Base-by-base conservation (phyloP, 2,113 vertebrate genomes). In the Thryonomys swinderianus region DNA sequence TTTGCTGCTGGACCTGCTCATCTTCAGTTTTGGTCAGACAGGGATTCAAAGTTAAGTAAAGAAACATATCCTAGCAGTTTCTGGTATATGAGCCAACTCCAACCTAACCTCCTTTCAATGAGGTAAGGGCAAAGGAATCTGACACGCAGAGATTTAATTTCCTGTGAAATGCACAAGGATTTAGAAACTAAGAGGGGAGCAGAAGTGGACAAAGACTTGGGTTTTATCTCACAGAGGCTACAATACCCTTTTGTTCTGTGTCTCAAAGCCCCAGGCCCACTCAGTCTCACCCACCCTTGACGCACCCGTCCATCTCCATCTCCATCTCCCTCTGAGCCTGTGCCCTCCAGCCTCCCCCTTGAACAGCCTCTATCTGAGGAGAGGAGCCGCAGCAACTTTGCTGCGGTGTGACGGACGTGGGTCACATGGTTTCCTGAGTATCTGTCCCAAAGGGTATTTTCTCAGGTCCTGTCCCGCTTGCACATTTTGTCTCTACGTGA, bases 61-160 rank as follows among this genome's bases (percentile, higher is more conserved):
- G 90, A 88, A 95, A 96, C 61, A 96, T 83, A 97, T 86, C 85
- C 53, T 66, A 61, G 67, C 27, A 66, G 74, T 92, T 92, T 79
- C 78, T 76, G 55, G 67, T 27, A 55, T 8, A 10, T 80, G 69
- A 71, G 37, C 73, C 94, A 95, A 64, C 34, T 59, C 85, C 30
- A 91, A n/a, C 18, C 82, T 57, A 51, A 71, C 48, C 82, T 85
- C 67, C 67, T 82, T 87, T 76, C 66, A 2, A 3, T 94, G 96
- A 95, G 37, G 81, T 90, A 74, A 93, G 67, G 78, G 85, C 62
- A 81, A 89, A 96, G 89, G 91, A 97, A 95, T 86, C 76, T 71
- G 83, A 91, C 76, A 67, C 61, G 76, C n/a, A 87, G 34, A 74
- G 57, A 91, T 90, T 94, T 81, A 88, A 95, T 96, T 97, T 97